These are phyloP conservation scores for Sciaenops ocellatus DNA, from an alignment of 2,797 vertebrate species.

Conservation along the genomic window DNA sequence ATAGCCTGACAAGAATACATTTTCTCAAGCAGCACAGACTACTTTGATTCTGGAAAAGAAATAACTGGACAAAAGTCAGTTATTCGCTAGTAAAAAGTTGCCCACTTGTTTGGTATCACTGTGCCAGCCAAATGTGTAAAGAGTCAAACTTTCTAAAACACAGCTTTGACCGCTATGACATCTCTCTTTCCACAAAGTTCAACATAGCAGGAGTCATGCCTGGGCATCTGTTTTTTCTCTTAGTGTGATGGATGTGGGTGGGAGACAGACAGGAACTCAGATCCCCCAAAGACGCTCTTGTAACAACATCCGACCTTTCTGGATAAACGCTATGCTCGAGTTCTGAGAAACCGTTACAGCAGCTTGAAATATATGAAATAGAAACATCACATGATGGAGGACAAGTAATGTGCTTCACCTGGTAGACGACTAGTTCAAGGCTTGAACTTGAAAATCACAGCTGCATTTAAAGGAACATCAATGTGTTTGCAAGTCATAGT, in stretches of 20 bases:
- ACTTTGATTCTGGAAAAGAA: background rate
- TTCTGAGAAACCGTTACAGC: constrained; percentile 72
- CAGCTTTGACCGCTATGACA: constrained; percentile 3
- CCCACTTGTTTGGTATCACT: background rate
- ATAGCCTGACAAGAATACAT: background rate
- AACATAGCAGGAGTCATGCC: constrained; percentile 38
- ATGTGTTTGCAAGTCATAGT: background rate
- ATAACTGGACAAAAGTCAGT: background rate
- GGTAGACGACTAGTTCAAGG: background rate
- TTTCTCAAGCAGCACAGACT: background rate
- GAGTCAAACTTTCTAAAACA: constrained; percentile 39
- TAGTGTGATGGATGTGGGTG: constrained; percentile 81
- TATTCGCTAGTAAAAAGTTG: background rate
- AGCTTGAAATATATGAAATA: constrained; percentile 23
- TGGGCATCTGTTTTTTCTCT: constrained; percentile 84
- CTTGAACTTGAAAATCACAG: constrained; percentile 10
- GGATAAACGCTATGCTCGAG: constrained; percentile 74
- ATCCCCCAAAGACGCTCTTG: constrained; percentile 75
- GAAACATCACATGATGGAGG: constrained; percentile 23
- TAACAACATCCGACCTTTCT: constrained; percentile 83
- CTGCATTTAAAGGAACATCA: background rate
- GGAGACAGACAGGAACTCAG: constrained; percentile 84
- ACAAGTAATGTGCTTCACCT: background rate
- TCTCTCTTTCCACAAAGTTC: constrained; percentile 52
- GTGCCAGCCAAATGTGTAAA: constrained; percentile 18